Base-by-base conservation (phyloP, 2,113 vertebrate genomes). In the Prunella himalayana region DNA sequence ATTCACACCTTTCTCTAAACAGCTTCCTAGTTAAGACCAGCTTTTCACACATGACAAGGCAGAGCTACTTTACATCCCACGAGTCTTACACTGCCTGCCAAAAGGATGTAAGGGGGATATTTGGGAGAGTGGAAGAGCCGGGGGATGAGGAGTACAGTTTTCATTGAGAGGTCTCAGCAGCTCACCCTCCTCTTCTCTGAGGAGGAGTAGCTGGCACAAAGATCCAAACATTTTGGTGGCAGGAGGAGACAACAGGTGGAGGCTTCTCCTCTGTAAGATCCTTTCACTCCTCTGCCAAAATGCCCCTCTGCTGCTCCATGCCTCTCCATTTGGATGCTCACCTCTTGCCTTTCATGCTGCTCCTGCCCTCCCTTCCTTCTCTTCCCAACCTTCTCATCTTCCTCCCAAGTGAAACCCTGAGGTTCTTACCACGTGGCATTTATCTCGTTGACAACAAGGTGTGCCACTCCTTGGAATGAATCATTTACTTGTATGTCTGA, bases 321-420 rank as follows among this genome's bases (percentile, higher is more conserved):
- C 30, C 30, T 33, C 24, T 69, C 49, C 0, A 0, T 44, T 79
- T 0, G 0, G 54, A 56, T 50, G 31, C 45, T 80, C 5, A 0
- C 53, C 49, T 39, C 35, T 81, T 72, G 42, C 47, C 15, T 47
- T 68, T 24, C 6, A 24, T 53, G 6, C 16, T 68, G 60, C 61
- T 69, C 15, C 5, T 60, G 45, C 41, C 30, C 56, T 61, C 20
- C 45, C 39, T 49, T 64, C 49, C 27, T 73, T 42, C 44, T 35
- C 44, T 41, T 45, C 59, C 30, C 50, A 39, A 18, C 42, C 30
- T 35, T 60, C 56, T 81, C 69, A 15, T 42, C 66, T 37, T 31
- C 42, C 11, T 20, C 41, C 27, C 24, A 30, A 10, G 6, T 35
- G 66, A 71, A 47, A 49, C 63, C 37, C 35, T 35, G 25, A 37